Base-by-base conservation (phyloP, 1,140 invertebrate genomes). In the Geopemphigus sp. region DNA sequence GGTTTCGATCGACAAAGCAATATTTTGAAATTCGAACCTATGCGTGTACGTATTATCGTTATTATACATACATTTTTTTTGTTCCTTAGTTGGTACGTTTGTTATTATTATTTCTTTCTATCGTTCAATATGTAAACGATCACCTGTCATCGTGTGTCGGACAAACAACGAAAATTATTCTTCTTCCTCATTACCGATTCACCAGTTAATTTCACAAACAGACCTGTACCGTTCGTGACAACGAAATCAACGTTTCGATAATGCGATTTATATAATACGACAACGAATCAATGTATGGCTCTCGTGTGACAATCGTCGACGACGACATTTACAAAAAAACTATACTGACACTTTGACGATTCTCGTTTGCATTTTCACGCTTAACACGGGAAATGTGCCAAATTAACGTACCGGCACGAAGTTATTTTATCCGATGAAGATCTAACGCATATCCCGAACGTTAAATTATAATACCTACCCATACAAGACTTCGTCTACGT, bases 1-100 rank as follows among this genome's bases (percentile, higher is more conserved):
- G 57, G 74, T 78, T 78, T 63, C 61, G 74, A 78, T 78, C 74
- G 74, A 78, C 74, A 78, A 78, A 57, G 57, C 54, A 78, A 63
- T 78, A 78, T 78, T 32, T 78, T 61, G 74, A 47, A 78, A 78
- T 78, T 78, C 74, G 57, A 63, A 61, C 22, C 39, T 68, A 47
- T 50, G 74, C 57, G 74, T 63, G 74, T 78, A 26, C 61, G 45
- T 39, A 39, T 39, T 78, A 78, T 78, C 47, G 72, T 15, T 47
- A 61, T 45, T 59, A 57, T 63, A 63, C 29, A 26, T 63, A 78
- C 17, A 2, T 76, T 6, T 73, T 39, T 61, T 63, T 45, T 59
- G 11, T 76, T 17, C 39, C 57, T 59, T 26, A 22, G 57, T 78
- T 78, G 59, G 19, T 59, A 74, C 11, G 26, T 56, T 39, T 24